Conservation (phyloP, 2,797 vertebrate genomes). For the Scarus forsteni region DNA sequence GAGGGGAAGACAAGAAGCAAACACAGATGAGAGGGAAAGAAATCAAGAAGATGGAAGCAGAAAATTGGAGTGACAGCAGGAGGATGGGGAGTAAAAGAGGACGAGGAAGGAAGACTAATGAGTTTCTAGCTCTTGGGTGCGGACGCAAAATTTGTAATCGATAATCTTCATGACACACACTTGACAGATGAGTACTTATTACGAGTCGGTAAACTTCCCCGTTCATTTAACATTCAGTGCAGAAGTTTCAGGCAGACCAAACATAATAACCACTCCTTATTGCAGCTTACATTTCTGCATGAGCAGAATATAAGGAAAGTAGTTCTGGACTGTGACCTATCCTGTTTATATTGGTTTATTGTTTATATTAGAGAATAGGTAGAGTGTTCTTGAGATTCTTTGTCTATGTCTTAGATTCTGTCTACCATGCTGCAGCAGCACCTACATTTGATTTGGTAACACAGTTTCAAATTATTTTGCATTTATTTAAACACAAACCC, state of each 20-base stretch:
- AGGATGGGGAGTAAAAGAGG: slow-evolving; percentile 3
- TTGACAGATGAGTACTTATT: slow-evolving; percentile 2
- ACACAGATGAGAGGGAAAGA: slow-evolving; percentile 1
- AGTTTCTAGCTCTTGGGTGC: slow-evolving; percentile 11
- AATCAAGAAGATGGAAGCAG: slow-evolving; percentile 12
- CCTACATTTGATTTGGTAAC: too few species aligned
- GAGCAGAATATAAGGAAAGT: too few species aligned
- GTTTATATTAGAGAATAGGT: too few species aligned
- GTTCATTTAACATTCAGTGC: neutral
- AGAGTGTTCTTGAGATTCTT: too few species aligned
- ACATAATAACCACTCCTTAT: neutral
- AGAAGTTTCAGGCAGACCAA: neutral
- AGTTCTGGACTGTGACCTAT: too few species aligned
- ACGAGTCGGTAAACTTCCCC: neutral
- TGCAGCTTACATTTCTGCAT: too few species aligned
- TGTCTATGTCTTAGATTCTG: too few species aligned
- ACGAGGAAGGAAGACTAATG: slow-evolving; percentile 9
- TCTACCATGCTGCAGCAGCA: too few species aligned
- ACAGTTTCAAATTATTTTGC: too few species aligned
- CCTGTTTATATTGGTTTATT: too few species aligned
- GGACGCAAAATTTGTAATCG: slow-evolving; percentile 10
- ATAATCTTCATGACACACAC: neutral
- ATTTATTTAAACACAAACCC: too few species aligned
- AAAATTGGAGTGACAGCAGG: slow-evolving; percentile 15
- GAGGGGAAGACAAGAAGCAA: neutral